phyloP scores from a whole-genome alignment of 1,140 invertebrate species.

The Caenorhabditis briggsae region DNA sequence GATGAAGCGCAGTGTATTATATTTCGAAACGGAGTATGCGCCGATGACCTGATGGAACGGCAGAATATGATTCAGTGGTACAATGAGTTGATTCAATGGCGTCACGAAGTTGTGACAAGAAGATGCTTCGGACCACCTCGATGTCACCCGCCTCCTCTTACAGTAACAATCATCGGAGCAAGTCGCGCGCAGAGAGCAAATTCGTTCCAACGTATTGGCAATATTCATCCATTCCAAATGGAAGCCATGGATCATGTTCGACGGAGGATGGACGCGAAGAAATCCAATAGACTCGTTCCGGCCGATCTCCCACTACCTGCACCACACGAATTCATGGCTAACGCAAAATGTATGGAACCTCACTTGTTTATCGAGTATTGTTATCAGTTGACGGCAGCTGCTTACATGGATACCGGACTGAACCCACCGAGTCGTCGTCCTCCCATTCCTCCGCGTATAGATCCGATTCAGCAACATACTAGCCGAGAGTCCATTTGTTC shows the following conservation, averaged over 20 bases:
- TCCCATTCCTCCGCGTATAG: conserved; percentile 8
- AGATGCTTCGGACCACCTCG: conserved; percentile 35
- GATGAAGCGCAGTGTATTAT: not conserved
- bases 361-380: conserved; percentile 24
- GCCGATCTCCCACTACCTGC: not conserved
- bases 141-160: conserved; percentile 9
- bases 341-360: conserved; percentile 39
- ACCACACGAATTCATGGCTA: conserved; percentile 36
- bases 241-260: conserved; percentile 37
- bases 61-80: conserved; percentile 15
- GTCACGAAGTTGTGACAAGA: not conserved
- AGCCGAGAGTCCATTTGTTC: conserved; percentile 20
- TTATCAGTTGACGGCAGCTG: conserved; percentile 20
- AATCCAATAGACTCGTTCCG: not conserved
- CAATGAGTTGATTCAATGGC: conserved; percentile 9
- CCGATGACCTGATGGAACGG: not conserved
- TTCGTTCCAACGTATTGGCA: conserved; percentile 5
- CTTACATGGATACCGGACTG: not conserved
- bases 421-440: conserved; percentile 8
- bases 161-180: conserved; percentile 19
- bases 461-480: not conserved
- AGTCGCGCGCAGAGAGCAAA: conserved; percentile 1
- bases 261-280: not conserved
- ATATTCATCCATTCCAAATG: conserved; percentile 40
- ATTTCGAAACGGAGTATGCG: conserved; percentile 9